Evolutionary conservation across 2,888 invertebrate species (phyloP), one percentile per base, ranked within the genome.

Genomic region (Gonocerus acuteangulatus): DNA sequence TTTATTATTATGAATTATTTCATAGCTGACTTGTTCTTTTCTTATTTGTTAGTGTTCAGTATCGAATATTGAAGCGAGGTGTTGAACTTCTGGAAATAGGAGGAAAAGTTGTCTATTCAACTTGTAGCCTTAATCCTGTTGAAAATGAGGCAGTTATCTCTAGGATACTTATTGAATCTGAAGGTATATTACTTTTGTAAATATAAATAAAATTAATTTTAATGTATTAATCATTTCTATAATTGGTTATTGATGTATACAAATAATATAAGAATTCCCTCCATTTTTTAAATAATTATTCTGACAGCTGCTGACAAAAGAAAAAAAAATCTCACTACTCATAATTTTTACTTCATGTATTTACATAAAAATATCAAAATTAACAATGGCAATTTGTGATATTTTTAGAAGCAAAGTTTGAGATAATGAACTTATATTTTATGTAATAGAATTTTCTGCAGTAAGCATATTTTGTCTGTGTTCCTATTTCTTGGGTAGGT

Each of bases 81-180:
- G 81, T 90, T 45, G 95, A 97, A 75, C 77, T 96, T 69, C 77
- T 99, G 21, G 80, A 82, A 13, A 81, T 86, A 0, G 91, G 93
- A 6, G 97, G 97, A 0, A 81, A 87, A 21, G 78, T 97, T 67
- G 96, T 97, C 0, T 99, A 99, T 76, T 99, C 97, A 1, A 99
- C 99, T 0, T 99, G 99, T 73, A 96, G 96, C 0, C 81, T 99
- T 73, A 99, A 99, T 78, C 99, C 97, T 0, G 76, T 95, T 27
- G 97, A 99, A 78, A 90, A 99, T 74, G 96, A 97, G 75, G 92
- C 95, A 0, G 95, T 97, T 0, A 80, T 99, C 52, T 88, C 89
- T 69, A 78, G 90, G 45, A 75, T 95, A 65, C 77, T 96, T 44
- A 75, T 80, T 34, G 88, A 91, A 73, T 78, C 85, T 7, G 81